Base-by-base conservation (phyloP, 2,113 vertebrate species). In the Mystacornis crossleyi region DNA sequence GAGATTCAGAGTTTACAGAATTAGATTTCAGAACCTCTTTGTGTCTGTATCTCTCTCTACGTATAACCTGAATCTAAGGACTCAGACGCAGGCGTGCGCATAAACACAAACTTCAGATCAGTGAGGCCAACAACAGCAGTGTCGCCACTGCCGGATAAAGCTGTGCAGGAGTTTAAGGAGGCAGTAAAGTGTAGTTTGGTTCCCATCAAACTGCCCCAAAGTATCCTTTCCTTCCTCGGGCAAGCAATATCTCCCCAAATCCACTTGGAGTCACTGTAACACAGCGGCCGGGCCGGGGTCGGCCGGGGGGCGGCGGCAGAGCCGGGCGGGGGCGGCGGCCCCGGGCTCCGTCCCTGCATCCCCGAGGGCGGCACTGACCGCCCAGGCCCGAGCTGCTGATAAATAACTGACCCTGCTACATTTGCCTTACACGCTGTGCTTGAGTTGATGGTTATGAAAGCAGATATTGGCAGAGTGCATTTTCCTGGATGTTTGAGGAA, bases 231-330 rank as follows among this genome's bases (percentile, higher is more conserved):
- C 21, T 19, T 38, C 6, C n/a, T 28, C 38, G 10, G 7, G 18
- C 18, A 4, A 80, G 95, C 95, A 97, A 34, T 98, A 60, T 75
- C 94, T 20, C 8, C 7, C 4, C 4, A 5, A 12, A 69, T 83
- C 97, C 98, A 81, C 98, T 93, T 97, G 98, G 97, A 95, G 98
- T 88, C 98, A 86, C 66, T 97, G 88, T 77, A 95, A 83, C 74
- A 97, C 86, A 97, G 96, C 70, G 33, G 24, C 61, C 18, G 62
- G 45, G 36, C 38, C 13, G 28, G 29, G 25, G 23, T 29, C 9
- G n/a, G 48, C 4, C 9, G 33, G 34, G 40, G 28, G 20, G 29
- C 11, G 16, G 72, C 19, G 61, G 69, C 73, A 14, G 54, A 38
- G 24, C 23, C 38, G 40, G 26, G 15, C 5, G 34, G 34, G 4